Evolutionary conservation across 2,113 vertebrate genomes (phyloP).

Genomic region (Platichthys flesus): DNA sequence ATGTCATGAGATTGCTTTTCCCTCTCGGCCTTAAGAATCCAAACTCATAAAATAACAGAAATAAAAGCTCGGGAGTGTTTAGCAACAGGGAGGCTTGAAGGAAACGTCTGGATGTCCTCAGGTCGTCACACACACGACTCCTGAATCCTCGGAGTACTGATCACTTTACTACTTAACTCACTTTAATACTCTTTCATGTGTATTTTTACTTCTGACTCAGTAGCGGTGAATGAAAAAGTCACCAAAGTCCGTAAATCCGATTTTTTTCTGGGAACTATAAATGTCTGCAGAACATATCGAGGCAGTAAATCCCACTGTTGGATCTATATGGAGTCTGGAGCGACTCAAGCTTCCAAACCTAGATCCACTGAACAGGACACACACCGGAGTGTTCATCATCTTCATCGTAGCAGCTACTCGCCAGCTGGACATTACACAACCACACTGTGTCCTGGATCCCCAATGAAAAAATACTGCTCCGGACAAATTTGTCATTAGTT

Average conservation of each 20-base stretch:
- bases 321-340: not conserved
- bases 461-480: not conserved
- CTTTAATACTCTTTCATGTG: not conserved
- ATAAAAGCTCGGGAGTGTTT: not conserved
- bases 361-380: not conserved
- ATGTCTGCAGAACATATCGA: not conserved
- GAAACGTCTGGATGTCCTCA: not conserved
- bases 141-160: not conserved
- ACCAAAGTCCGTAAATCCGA: not conserved
- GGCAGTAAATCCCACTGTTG: not conserved
- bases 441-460: not conserved
- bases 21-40: slow-evolving; percentile 3
- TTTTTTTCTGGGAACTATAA: slow-evolving; percentile 1
- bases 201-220: not conserved
- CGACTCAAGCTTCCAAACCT: too few species aligned
- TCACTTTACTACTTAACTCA: not conserved
- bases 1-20: slow-evolving; percentile 26
- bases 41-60: slow-evolving; percentile 2
- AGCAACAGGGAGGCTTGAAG: not conserved
- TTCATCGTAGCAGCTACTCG: not conserved
- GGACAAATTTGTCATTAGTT: not conserved
- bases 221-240: not conserved
- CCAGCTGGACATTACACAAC: not conserved
- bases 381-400: not conserved
- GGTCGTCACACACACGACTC: not conserved